Base-by-base conservation (phyloP, 2,797 vertebrate species). In the Enteromius paludinosus region DNA sequence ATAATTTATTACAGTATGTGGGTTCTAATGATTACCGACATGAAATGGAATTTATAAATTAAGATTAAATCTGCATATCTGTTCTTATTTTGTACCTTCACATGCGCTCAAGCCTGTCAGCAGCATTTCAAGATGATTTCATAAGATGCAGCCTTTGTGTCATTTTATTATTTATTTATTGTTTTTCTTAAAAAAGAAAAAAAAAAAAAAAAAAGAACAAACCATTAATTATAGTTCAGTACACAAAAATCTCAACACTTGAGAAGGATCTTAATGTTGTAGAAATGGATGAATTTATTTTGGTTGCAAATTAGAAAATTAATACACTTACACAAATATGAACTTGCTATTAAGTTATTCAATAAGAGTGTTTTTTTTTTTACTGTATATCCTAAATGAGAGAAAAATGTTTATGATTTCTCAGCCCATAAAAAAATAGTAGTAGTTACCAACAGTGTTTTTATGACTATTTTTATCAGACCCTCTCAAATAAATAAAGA, bases 1-100 rank as follows among this genome's bases (percentile, higher is more conserved):
- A 96, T 97, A 97, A 98, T 98, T 98, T 97, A 99, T 98, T 97
- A 97, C 94, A 96, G 96, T 96, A 94, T 96, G 95, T 95, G 95
- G 96, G 96, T 96, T 94, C 92, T 97, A 97, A 98, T 98, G 96
- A 97, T 98, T 97, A 96, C 96, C 92, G 93, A 97, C 96, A 98
- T 98, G 96, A 97, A 96, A 97, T 97, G 95, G 92, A 96, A 97
- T 96, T 96, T 95, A 97, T 94, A 96, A 97, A 97, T 96, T 96
- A 92, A 97, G 97, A 97, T 97, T 87, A 92, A 94, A 94, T 95
- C 93, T 95, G 94, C 94, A 93, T 94, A 94, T 95, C 94, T 94
- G 92, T 94, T 92, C 93, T 82, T 93, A 94, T 95, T 92, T 93
- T 92, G 91, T 94, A 91, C 95, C 93, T 95, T 92, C 90, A 92